A percentile compares a stretch with the other conserved stretches of the same genome.
These are phyloP conservation scores for Ctenodactylus gundi DNA, from an alignment of 2,113 vertebrate species.

Conservation along the genomic window DNA sequence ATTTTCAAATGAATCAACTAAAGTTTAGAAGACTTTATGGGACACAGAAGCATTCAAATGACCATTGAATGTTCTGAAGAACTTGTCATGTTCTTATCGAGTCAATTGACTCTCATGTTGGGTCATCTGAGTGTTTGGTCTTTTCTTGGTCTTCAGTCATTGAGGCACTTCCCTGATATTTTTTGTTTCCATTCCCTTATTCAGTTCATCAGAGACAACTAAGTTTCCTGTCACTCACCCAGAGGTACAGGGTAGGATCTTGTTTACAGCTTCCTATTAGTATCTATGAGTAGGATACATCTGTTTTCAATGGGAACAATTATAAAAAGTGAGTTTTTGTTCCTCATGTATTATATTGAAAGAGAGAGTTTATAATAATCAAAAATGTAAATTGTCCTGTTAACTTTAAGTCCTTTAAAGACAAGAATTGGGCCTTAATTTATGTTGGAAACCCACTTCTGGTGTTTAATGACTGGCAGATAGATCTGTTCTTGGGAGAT, in stretches of 20 bases:
- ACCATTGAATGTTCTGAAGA: too few relatives aligned
- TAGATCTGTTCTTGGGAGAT: background rate
- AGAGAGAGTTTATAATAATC: background rate
- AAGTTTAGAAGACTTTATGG: background rate
- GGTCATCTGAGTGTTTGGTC: background rate
- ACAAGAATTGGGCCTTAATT: background rate
- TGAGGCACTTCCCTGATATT: background rate
- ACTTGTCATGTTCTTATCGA: background rate
- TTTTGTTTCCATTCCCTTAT: background rate
- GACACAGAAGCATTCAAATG: background rate
- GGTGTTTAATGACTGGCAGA: background rate
- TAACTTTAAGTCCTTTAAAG: slow-evolving; percentile 16
- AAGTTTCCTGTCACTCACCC: background rate
- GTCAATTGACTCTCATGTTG: background rate
- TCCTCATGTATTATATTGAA: background rate
- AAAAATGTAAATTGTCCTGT: background rate
- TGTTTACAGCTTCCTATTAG: accelerated
- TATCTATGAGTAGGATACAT: background rate
- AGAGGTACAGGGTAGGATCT: background rate
- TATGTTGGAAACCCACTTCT: background rate
- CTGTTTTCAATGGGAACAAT: background rate
- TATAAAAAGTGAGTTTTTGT: background rate
- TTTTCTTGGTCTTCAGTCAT: background rate
- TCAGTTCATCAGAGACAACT: background rate
- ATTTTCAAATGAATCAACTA: background rate